Evolutionary conservation across 23 tunicate genomes (phyloP).

Genomic region (Aplidium turbinatum): DNA sequence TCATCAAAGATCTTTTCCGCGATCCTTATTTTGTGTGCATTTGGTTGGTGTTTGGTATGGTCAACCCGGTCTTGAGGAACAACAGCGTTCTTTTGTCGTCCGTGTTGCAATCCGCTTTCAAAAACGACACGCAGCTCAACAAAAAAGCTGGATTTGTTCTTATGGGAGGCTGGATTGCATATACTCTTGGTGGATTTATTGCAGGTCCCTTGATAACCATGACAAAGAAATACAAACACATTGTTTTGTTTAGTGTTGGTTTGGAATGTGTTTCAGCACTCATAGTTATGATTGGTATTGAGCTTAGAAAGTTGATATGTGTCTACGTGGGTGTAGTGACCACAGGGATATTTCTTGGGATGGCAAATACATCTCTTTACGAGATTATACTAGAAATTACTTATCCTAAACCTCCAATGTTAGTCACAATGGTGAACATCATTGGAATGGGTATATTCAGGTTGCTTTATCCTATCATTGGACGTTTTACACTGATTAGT

Average conservation of each 20-base stretch:
- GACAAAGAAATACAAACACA: slow-evolving; percentile 43
- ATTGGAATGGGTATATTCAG: slow-evolving; percentile 68
- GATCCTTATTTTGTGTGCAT: slow-evolving; percentile 50
- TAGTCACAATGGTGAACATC: slow-evolving; percentile 57
- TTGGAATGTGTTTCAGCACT: slow-evolving; percentile 33
- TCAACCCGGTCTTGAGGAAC: slow-evolving; percentile 57
- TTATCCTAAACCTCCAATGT: slow-evolving; percentile 54
- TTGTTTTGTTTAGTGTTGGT: slow-evolving; percentile 47
- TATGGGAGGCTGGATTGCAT: slow-evolving; percentile 62
- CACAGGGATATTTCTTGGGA: slow-evolving; percentile 50
- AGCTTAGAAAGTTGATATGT: background rate
- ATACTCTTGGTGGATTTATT: slow-evolving; percentile 62
- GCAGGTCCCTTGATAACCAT: slow-evolving; percentile 63
- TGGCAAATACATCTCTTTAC: slow-evolving; percentile 54
- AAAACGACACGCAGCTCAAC: slow-evolving; percentile 10
- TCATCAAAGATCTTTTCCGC: slow-evolving; percentile 39
- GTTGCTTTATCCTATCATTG: slow-evolving; percentile 57
- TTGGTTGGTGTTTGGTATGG: slow-evolving; percentile 50
- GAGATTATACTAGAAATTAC: slow-evolving; percentile 61
- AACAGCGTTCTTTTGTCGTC: slow-evolving; percentile 65
- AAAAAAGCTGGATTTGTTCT: slow-evolving; percentile 43
- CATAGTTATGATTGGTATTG: slow-evolving; percentile 43
- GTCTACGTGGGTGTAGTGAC: slow-evolving; percentile 59
- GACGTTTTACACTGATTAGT: slow-evolving; percentile 33
- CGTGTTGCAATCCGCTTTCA: slow-evolving; percentile 38